These are phyloP conservation scores for Nerophis ophidion DNA, from an alignment of 2,113 vertebrate species.

Conservation along the genomic window DNA sequence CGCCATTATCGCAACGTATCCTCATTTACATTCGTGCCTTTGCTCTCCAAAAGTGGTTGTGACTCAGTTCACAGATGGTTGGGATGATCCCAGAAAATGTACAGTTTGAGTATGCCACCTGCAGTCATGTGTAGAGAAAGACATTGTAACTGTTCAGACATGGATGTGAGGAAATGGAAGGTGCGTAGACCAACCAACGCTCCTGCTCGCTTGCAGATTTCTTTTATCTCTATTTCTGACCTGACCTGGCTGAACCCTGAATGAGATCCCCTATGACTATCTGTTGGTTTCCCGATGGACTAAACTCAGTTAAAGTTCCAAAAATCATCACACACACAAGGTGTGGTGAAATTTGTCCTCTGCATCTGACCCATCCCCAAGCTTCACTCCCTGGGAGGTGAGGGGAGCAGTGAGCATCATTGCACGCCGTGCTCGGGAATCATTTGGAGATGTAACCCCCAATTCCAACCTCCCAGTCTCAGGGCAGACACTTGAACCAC, in stretches of 20 bases:
- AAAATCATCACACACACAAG: too few species aligned
- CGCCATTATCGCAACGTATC: slow-evolving; percentile 22
- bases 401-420: too few species aligned
- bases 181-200: background rate
- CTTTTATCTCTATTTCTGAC: background rate
- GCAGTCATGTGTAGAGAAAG: background rate
- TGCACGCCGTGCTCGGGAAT: too few species aligned
- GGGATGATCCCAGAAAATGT: slow-evolving; percentile 1
- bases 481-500: too few species aligned
- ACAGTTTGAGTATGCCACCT: background rate
- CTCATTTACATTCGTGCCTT: slow-evolving; percentile 53
- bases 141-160: background rate
- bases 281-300: too few species aligned
- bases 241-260: background rate
- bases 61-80: slow-evolving; percentile 6
- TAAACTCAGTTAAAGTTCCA: too few species aligned
- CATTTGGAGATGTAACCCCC: too few species aligned
- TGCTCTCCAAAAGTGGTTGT: slow-evolving; percentile 18
- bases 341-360: too few species aligned
- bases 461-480: too few species aligned
- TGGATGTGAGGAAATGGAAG: background rate
- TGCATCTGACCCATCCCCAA: too few species aligned
- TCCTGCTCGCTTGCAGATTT: background rate
- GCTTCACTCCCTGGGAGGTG: too few species aligned
- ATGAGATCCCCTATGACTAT: too few species aligned